Base-by-base conservation (phyloP, 2,888 invertebrate genomes). In the Cephus pulcher region DNA sequence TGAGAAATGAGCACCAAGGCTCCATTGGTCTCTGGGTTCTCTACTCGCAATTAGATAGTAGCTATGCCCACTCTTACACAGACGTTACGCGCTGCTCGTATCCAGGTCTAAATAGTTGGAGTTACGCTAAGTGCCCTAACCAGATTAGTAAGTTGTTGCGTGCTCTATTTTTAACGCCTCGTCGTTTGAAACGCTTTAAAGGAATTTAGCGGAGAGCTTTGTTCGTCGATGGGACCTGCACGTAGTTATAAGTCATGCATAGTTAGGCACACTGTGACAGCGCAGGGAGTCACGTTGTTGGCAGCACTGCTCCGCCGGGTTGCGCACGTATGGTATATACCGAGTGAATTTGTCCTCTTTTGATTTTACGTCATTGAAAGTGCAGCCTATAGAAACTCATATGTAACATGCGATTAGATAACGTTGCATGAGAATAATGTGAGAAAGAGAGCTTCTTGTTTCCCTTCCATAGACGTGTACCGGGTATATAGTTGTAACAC, bases 81-180 rank as follows among this genome's bases (percentile, higher is more conserved):
- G 40, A 40, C 40, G 40, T 40, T 40, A 40, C 15, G 40, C 40
- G 40, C 40, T 40, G 6, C 40, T 33, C 70, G 40, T 82, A 89
- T 90, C 86, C 89, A 89, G 90, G 90, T 91, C 90, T 91, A 90
- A 91, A 91, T 90, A 90, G 91, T 90, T 86, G 89, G 90, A 86
- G 89, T 89, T 89, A 86, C 90, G 91, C 91, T 91, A 91, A 91
- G 90, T 91, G 89, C 88, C 88, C 91, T 91, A 91, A 91, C 90
- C 88, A 91, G 91, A 91, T 91, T 91, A 91, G 91, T 91, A 86
- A 89, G 90, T 89, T 87, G 89, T 89, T 91, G 90, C 89, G 88
- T 89, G 91, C 89, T 91, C 91, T 91, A 91, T 91, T 91, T 91
- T 91, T 91, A 90, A 91, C 89, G 86, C 84, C 84, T 85, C 82